Conservation (phyloP, 2,797 vertebrate species). For the Sebastes ruberrimus region DNA sequence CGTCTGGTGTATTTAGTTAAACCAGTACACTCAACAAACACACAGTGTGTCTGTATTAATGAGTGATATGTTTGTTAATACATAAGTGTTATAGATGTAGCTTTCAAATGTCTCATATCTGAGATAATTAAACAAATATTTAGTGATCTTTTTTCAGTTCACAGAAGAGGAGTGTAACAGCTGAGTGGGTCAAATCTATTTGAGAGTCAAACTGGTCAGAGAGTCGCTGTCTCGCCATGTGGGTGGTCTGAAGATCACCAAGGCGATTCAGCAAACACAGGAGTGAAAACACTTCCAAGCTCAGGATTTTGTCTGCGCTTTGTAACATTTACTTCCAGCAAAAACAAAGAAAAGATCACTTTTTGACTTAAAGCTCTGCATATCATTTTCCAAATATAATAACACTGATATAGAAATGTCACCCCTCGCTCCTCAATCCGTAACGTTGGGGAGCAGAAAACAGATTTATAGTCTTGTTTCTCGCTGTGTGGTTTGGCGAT, state of each 20-base stretch:
- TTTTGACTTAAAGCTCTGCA: conserved; percentile 47
- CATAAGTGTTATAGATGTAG: background rate
- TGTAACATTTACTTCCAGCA: conserved; percentile 51
- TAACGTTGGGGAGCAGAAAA: conserved; percentile 27
- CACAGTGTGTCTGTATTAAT: background rate
- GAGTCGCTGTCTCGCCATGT: conserved; percentile 46
- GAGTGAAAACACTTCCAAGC: conserved; percentile 55
- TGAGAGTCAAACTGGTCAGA: conserved; percentile 47
- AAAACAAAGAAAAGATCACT: conserved; percentile 58
- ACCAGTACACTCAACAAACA: conserved; percentile 32
- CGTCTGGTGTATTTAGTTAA: conserved; percentile 1
- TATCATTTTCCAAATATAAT: conserved; percentile 51
- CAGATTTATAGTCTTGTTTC: conserved; percentile 53
- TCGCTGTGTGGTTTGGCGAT: conserved; percentile 41
- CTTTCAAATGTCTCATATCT: background rate
- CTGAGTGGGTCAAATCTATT: conserved; percentile 29
- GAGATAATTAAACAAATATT: background rate
- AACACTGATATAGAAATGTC: conserved; percentile 45
- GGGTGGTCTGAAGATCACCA: conserved; percentile 75
- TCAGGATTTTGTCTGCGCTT: conserved; percentile 37
- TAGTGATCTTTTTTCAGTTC: background rate
- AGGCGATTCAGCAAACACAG: conserved; percentile 69
- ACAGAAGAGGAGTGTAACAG: background rate
- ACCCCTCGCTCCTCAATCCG: conserved; percentile 21
- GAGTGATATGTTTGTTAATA: background rate